A percentile compares a stretch with the other conserved stretches of the same genome.
phyloP scores from a whole-genome alignment of 2,888 invertebrate genomes.

The Emesis furor region DNA sequence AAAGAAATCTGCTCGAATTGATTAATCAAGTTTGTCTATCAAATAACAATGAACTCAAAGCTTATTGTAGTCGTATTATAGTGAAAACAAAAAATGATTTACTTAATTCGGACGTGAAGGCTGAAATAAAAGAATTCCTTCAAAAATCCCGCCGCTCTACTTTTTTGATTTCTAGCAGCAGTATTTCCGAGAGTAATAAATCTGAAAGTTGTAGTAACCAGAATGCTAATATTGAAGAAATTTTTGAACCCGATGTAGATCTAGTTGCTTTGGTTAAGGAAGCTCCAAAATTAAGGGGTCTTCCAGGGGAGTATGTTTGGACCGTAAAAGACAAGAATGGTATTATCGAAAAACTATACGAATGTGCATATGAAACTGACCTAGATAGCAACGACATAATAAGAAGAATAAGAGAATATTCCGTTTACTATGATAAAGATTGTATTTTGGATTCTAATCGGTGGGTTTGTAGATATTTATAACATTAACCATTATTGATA shows the following conservation, averaged over 20 bases:
- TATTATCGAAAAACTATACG: slow-evolving; percentile 86
- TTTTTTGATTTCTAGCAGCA: background rate
- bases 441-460: slow-evolving; percentile 84
- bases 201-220: slow-evolving; percentile 8
- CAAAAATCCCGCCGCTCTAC: slow-evolving; percentile 66
- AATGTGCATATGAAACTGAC: slow-evolving; percentile 80
- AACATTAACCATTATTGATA: no score
- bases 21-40: slow-evolving; percentile 84
- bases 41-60: slow-evolving; percentile 83
- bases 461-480: slow-evolving; percentile 67
- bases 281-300: slow-evolving; percentile 82
- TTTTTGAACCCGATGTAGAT: slow-evolving; percentile 74
- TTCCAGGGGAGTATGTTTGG: slow-evolving; percentile 87
- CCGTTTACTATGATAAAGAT: slow-evolving; percentile 87
- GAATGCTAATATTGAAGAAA: slow-evolving; percentile 69
- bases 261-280: slow-evolving; percentile 77
- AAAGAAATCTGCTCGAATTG: slow-evolving; percentile 82
- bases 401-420: slow-evolving; percentile 85
- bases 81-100: slow-evolving; percentile 83
- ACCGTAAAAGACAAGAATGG: slow-evolving; percentile 88
- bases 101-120: slow-evolving; percentile 81
- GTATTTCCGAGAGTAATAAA: background rate
- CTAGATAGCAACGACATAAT: slow-evolving; percentile 84
- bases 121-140: slow-evolving; percentile 83
- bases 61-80: slow-evolving; percentile 84